phyloP scores from a whole-genome alignment of 2,113 vertebrate species.

The Lagopus muta region DNA sequence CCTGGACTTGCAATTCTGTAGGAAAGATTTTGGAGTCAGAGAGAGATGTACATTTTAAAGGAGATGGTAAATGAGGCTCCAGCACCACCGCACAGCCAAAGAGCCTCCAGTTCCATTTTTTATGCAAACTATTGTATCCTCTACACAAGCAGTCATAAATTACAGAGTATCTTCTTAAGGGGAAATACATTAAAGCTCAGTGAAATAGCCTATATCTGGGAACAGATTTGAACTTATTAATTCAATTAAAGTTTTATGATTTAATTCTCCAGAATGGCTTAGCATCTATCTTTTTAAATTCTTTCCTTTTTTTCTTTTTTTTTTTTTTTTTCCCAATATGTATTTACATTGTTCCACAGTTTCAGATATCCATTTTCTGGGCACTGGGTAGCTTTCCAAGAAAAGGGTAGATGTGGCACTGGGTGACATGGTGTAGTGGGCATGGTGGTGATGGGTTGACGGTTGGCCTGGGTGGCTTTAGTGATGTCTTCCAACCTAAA shows the following conservation, averaged over 20 bases:
- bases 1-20: conserved; percentile 5
- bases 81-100: background rate
- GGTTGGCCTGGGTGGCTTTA: too few relatives aligned
- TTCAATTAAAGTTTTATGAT: conserved; percentile 26
- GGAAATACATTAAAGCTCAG: conserved; percentile 17
- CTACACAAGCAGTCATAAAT: conserved; percentile 33
- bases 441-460: too few relatives aligned
- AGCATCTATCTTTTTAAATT: background rate
- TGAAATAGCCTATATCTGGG: conserved; percentile 35
- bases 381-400: background rate
- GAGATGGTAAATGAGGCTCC: background rate
- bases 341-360: background rate
- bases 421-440: too few relatives aligned
- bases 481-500: too few relatives aligned
- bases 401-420: too few relatives aligned
- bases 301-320: background rate
- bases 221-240: conserved; percentile 57
- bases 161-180: conserved; percentile 7
- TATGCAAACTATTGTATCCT: conserved; percentile 43
- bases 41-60: conserved; percentile 16
- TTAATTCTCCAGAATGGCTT: conserved; percentile 23
- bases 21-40: conserved; percentile 33
- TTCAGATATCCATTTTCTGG: background rate
- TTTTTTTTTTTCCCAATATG: too few relatives aligned
- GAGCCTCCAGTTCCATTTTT: conserved; percentile 34